Evolutionary conservation across 2,888 invertebrate genomes (phyloP), one percentile per base, ranked within the genome.

Genomic region (Holacanthella duospinosa): DNA sequence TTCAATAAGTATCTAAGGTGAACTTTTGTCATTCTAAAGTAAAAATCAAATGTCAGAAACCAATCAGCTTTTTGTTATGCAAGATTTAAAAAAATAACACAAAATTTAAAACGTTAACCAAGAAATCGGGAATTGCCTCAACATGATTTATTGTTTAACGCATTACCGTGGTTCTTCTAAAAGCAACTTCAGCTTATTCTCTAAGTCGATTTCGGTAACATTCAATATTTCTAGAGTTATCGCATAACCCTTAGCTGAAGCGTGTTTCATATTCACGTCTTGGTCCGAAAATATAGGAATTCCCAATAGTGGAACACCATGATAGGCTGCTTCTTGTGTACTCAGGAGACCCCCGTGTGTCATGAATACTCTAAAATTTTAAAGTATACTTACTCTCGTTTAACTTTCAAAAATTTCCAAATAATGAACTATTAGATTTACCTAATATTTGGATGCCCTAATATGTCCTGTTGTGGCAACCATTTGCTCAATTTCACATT

Each of bases 401-500:
- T n/a, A n/a, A 36, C 6, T 6, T 36, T 16, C 36, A 36, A 36
- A 9, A 36, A 36, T 36, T n/a, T 36, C 36, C 36, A 36, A n/a
- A n/a, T n/a, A n/a, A n/a, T n/a, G n/a, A n/a, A n/a, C n/a, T n/a
- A n/a, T n/a, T n/a, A 1, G 78, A 77, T 75, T 84, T 83, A 1
- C 79, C 81, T 81, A 68, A 2, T 54, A 16, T 60, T 43, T 1
- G 84, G 84, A 75, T 88, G 87, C 53, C 65, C 67, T 61, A 91
- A 78, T 74, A 91, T 80, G 75, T 88, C 87, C 72, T 85, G 83
- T 74, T 91, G 91, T 0, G 90, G 89, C 71, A 86, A 73, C 87
- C 87, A 87, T 68, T 83, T 82, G 63, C 78, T 76, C 4, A 82
- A 76, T 58, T 81, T 77, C 0, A 86, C 77, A 75, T 88, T 87